Evolutionary conservation across 2,113 vertebrate species (phyloP).

Genomic region (Oceanites oceanicus): DNA sequence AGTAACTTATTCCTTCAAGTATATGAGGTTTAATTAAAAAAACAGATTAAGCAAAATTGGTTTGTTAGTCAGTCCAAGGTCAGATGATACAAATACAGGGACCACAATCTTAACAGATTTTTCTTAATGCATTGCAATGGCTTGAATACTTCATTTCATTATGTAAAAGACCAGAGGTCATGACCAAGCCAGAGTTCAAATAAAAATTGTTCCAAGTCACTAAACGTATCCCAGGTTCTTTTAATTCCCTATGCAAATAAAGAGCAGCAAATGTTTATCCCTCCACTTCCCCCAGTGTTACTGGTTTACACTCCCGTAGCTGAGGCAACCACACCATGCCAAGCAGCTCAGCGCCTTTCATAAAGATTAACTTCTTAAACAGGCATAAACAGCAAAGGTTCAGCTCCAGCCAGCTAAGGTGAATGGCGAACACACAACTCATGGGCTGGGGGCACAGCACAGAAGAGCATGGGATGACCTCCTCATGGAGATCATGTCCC

Average conservation of each 20-base stretch:
- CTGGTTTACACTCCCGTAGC: not conserved
- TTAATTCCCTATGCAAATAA: not conserved
- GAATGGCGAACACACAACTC: not conserved
- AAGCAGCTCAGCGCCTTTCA: not conserved
- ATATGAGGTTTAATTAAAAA: conserved; percentile 4
- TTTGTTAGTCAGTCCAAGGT: not conserved
- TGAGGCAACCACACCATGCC: not conserved
- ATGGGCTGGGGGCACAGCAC: not conserved
- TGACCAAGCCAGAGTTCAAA: not conserved
- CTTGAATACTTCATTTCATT: not conserved
- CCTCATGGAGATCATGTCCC: not conserved
- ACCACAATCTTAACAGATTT: not conserved
- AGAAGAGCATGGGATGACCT: not conserved
- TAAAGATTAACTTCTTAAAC: conserved; percentile 38
- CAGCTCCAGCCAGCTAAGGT: not conserved
- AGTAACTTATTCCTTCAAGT: not conserved
- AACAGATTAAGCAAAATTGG: not conserved
- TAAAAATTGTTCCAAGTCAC: conserved; percentile 21
- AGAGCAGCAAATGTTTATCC: conserved; percentile 3
- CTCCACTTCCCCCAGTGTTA: not conserved
- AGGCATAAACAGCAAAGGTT: not conserved
- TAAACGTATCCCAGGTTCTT: conserved; percentile 5
- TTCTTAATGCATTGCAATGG: not conserved
- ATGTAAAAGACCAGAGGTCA: not conserved
- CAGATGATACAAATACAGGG: not conserved